Percentiles rank a stretch among this genome's conserved stretches.
Evolutionary conservation across 2,888 invertebrate genomes (phyloP).

Genomic region (Campaea margaritaria): DNA sequence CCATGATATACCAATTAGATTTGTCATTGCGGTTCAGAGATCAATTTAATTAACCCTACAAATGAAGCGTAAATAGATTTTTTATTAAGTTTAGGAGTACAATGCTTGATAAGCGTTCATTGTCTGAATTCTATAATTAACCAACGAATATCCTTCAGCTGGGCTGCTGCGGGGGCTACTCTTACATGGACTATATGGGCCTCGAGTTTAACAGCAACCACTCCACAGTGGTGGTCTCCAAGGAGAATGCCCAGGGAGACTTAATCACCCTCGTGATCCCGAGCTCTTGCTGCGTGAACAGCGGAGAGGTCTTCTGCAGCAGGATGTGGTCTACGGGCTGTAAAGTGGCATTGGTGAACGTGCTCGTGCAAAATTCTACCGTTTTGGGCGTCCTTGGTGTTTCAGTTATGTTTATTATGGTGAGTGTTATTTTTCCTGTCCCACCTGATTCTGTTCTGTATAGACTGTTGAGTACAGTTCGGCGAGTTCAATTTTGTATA

Average conservation of each 20-base stretch:
- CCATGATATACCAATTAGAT: no score
- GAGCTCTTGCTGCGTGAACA: conserved; percentile 63
- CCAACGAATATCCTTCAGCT: conserved; percentile 53
- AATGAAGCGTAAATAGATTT: no score
- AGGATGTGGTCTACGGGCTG: conserved; percentile 24
- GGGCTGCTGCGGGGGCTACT: conserved; percentile 72
- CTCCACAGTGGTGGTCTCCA: conserved; percentile 56
- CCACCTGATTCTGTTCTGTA: not conserved
- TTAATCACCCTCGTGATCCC: conserved; percentile 58
- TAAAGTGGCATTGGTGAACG: conserved; percentile 57
- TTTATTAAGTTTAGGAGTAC: no score
- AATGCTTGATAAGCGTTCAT: no score
- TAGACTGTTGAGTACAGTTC: no score
- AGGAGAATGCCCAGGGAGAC: conserved; percentile 48
- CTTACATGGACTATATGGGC: conserved; percentile 65
- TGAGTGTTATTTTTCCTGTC: conserved; percentile 43
- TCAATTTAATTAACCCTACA: no score
- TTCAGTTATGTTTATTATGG: conserved; percentile 79
- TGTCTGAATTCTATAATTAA: not conserved
- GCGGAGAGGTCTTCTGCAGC: conserved; percentile 49
- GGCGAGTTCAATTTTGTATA: no score
- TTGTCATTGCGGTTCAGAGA: no score
- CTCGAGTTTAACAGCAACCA: conserved; percentile 63
- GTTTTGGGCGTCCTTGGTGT: conserved; percentile 76
- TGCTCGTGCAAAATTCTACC: conserved; percentile 69